Base-by-base conservation (phyloP, 2,113 vertebrate species). In the Lethenteron reissneri region DNA sequence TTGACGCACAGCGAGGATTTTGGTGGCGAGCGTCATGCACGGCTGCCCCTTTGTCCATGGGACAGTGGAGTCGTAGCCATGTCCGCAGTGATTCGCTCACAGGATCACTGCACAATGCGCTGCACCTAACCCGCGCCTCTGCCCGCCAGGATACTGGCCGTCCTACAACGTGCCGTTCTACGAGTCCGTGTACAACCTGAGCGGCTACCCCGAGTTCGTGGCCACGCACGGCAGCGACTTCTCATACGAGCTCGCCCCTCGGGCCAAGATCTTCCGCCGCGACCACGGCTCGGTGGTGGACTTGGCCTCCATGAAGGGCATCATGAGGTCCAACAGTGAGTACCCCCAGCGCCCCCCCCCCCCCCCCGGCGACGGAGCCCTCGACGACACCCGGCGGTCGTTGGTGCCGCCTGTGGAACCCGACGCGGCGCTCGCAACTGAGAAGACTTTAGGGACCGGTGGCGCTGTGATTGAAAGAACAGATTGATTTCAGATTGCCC, bases 291-390 rank as follows among this genome's bases (percentile, higher is more conserved):
- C 76, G 58, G 86, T 94, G 76, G 83, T 70, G 0, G 78, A 81
- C 77, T 75, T 88, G 74, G 78, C 72, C 71, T 83, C 83, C 76
- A 83, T 94, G 81, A 92, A 90, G 77, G 77, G 83, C 73, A 84
- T 91, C 75, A 88, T 89, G 88, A 85, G 89, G 84, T 88, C 88
- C 80, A 94, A 92, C 80, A 88, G 88, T 92, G 84, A 69, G 86
- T 81, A 58, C 60, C 70, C 57, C 0, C 21, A 21, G 21, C 21
- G 21, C 3, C 60, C 70, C 56, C 0, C 60, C 70, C 57, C 0
- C 62, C 72, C n/a, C 12, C 1, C 41, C 41, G 41, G 41, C 41
- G 41, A 41, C 41, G 41, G 41, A 41, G 41, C 41, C 41, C 41
- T 41, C 25, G 12, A 15, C 62, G 21, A 60, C 10, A n/a, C 58